Evolutionary conservation across 2,113 vertebrate species (phyloP).

Genomic region (Turdus rufiventris): DNA sequence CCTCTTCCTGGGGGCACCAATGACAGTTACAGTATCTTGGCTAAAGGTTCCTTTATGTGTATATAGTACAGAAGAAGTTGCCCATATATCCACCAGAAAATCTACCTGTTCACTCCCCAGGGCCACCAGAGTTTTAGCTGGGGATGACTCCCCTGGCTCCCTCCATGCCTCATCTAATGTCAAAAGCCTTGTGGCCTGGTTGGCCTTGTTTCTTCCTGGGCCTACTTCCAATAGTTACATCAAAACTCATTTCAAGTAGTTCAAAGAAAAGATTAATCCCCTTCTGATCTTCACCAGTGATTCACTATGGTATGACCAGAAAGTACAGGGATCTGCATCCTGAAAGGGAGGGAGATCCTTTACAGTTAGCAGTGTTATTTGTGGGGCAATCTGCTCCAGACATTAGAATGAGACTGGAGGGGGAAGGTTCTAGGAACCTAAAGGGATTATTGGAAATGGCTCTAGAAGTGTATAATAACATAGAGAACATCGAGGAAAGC

Average conservation of each 20-base stretch:
- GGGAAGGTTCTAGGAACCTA: neutral
- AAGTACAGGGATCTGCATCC: too few relatives aligned
- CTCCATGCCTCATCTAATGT: neutral
- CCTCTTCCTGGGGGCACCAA: too few relatives aligned
- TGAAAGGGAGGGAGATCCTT: too few relatives aligned
- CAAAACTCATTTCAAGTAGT: too few relatives aligned
- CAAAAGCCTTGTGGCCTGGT: neutral
- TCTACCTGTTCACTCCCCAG: neutral
- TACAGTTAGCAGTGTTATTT: neutral
- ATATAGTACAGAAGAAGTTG: neutral
- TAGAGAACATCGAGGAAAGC: neutral
- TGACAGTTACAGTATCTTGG: neutral
- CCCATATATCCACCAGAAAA: neutral
- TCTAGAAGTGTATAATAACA: neutral
- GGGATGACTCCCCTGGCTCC: neutral
- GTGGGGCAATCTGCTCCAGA: neutral
- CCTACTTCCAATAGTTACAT: neutral
- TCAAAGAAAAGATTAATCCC: too few relatives aligned
- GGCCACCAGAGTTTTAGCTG: neutral
- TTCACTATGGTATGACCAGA: too few relatives aligned
- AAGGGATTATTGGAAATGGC: neutral
- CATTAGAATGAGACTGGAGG: neutral
- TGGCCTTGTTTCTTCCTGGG: neutral
- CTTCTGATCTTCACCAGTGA: too few relatives aligned
- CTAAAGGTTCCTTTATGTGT: neutral